These are phyloP conservation scores for Heliothis virescens DNA, from an alignment of 1,140 invertebrate genomes.

Conservation along the genomic window DNA sequence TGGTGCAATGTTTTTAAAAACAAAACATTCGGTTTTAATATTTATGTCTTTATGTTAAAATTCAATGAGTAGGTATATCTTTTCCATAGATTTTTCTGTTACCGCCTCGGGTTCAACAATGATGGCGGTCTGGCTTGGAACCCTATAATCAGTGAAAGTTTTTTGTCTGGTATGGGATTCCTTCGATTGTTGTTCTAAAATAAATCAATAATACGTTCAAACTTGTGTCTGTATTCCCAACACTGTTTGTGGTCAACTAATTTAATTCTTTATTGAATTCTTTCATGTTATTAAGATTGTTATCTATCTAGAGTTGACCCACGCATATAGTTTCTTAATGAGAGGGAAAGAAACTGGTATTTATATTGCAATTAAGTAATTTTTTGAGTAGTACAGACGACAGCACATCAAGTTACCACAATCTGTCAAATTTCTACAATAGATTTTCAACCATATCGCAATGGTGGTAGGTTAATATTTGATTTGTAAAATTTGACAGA, in stretches of 20 bases:
- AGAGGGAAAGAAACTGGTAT: no score
- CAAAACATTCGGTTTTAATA: neutral
- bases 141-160: constrained; percentile 30
- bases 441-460: no score
- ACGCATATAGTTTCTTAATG: no score
- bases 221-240: neutral
- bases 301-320: no score
- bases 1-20: constrained; percentile 36
- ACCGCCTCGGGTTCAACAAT: constrained; percentile 1
- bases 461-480: no score
- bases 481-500: no score
- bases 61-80: neutral
- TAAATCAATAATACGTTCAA: constrained; percentile 20
- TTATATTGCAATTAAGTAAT: no score
- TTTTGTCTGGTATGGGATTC: constrained; percentile 8
- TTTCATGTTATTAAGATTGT: neutral
- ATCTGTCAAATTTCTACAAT: no score
- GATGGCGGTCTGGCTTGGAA: constrained; percentile 2
- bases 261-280: neutral
- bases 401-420: no score
- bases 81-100: neutral
- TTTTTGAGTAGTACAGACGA: no score
- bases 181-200: constrained; percentile 24
- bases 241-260: no score
- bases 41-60: neutral